Evolutionary conservation across 2,113 vertebrate species (phyloP).

Genomic region (Hylia prasina): DNA sequence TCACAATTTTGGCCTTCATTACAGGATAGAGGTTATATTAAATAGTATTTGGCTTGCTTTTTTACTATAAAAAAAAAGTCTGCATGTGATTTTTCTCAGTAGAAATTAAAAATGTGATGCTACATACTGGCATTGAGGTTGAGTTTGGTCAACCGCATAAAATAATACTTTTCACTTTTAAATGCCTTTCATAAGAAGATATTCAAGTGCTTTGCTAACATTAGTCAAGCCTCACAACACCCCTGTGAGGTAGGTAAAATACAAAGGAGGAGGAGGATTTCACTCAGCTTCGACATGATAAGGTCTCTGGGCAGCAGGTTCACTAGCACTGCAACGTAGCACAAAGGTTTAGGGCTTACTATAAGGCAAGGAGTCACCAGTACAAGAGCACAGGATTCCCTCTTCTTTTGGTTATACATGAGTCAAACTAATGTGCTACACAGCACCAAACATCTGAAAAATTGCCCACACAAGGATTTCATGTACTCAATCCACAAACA

Average conservation of each 20-base stretch:
- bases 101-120: neutral
- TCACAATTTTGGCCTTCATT: neutral
- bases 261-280: constrained; percentile 10
- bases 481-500: neutral
- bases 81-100: neutral
- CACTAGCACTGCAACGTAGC: neutral
- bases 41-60: neutral
- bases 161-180: constrained; percentile 1
- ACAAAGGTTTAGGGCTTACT: neutral
- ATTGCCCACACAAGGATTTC: neutral
- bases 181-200: constrained; percentile 11
- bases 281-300: neutral
- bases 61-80: neutral
- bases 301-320: neutral
- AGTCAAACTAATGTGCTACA: neutral
- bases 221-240: constrained; percentile 50
- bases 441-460: neutral
- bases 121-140: neutral
- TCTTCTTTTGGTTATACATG: neutral
- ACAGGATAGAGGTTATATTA: neutral
- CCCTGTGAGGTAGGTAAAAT: constrained; percentile 56
- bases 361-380: constrained; percentile 13
- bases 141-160: constrained; percentile 17
- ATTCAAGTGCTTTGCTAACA: constrained; percentile 31
- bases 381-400: neutral